Evolutionary conservation across 2,797 vertebrate genomes (phyloP), one percentile per base, ranked within the genome.

Genomic region (Kryptolebias ocellatus): DNA sequence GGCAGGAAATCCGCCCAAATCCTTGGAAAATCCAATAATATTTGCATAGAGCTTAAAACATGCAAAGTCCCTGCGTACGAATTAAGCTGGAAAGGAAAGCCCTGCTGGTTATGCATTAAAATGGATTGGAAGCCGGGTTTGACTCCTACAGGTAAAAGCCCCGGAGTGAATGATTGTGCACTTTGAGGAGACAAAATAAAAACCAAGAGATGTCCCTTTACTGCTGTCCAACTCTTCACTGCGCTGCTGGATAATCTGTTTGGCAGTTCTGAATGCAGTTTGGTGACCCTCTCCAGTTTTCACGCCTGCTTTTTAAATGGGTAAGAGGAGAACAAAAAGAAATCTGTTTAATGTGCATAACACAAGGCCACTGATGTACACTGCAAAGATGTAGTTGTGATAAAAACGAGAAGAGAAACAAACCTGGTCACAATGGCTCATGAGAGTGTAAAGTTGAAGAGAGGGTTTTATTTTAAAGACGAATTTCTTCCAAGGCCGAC

Each of bases 41-140:
- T 94, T 93, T 93, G 93, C 94, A 94, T 93, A 93, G 91, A 92
- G 93, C 92, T 94, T 94, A 94, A 94, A 93, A 94, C 92, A 93
- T 92, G 93, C 93, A 93, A 94, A 94, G 93, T 94, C 92, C 89
- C 92, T 83, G 93, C 88, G 90, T 92, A 91, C 78, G 92, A 92
- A 93, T 94, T 93, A 94, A 94, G 92, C 91, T 89, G 89, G 90
- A 91, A 91, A 93, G 92, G 90, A 91, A 91, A 92, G 86, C 92
- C 89, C 90, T 91, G 91, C 91, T 90, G 90, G 92, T 93, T 93
- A 91, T 92, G 92, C 92, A 93, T 94, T 93, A 88, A 94, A 93
- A 93, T 92, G 92, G 92, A 94, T 94, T 92, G 89, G 83, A 87
- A 87, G 90, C 89, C 79, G 83, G 90, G 86, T 90, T 89, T 83